These are phyloP conservation scores for Glaucopsyche alexis DNA, from an alignment of 2,888 invertebrate species.

Conservation along the genomic window DNA sequence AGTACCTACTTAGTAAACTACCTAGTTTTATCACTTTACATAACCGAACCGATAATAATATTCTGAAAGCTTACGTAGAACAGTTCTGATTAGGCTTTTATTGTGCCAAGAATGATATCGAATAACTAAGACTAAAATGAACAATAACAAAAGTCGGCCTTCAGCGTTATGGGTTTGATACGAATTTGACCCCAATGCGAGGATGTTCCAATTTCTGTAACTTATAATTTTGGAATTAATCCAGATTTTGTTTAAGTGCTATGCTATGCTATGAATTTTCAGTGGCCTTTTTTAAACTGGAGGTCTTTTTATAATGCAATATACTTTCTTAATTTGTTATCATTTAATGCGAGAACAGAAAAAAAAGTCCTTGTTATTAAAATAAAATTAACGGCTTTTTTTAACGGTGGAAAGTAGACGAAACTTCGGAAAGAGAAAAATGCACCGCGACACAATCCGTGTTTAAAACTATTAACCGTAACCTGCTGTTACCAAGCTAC, in stretches of 20 bases:
- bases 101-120: slow-evolving; percentile 36
- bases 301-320: neutral
- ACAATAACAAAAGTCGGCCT: slow-evolving; percentile 26
- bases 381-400: no score
- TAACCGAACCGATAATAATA: slow-evolving; percentile 18
- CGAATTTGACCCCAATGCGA: slow-evolving; percentile 29
- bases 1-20: no score
- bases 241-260: slow-evolving; percentile 22
- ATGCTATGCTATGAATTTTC: slow-evolving; percentile 14
- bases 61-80: slow-evolving; percentile 8
- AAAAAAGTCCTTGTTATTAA: no score
- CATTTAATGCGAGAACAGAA: neutral
- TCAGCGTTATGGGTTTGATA: slow-evolving; percentile 25
- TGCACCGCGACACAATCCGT: no score
- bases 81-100: slow-evolving; percentile 33
- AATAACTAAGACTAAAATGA: slow-evolving; percentile 17
- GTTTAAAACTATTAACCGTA: no score
- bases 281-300: neutral
- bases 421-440: no score
- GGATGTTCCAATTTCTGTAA: slow-evolving; percentile 28
- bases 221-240: slow-evolving; percentile 28
- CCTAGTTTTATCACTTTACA: no score
- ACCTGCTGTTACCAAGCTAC: no score
- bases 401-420: no score
- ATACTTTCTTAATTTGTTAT: neutral